A percentile compares a stretch with the other conserved stretches of the same genome.
These are phyloP conservation scores for Ostrea edulis DNA, from an alignment of 1,140 invertebrate genomes.

Conservation along the genomic window DNA sequence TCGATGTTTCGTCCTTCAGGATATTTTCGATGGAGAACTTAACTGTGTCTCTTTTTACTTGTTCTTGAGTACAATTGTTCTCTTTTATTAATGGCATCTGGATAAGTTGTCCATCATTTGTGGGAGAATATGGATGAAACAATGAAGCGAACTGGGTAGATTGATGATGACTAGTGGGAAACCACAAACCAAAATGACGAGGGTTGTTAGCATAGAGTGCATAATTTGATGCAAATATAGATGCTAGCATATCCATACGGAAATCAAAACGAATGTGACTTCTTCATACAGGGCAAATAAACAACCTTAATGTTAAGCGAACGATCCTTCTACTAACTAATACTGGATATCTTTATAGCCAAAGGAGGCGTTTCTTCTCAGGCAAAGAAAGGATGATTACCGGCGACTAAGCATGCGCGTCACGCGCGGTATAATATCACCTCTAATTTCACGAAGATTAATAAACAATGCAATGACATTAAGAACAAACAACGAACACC, in stretches of 20 bases:
- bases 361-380: conserved; percentile 4
- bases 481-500: conserved; percentile 33
- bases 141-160: conserved; percentile 40
- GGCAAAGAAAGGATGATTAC: background rate
- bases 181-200: conserved; percentile 42
- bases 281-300: background rate
- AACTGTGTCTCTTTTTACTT: conserved; percentile 46
- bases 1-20: conserved; percentile 45
- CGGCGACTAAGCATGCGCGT: conserved; percentile 17
- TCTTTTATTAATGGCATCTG: conserved; percentile 4
- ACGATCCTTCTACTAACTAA: background rate
- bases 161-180: conserved; percentile 41
- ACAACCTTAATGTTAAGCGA: background rate
- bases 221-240: conserved; percentile 56
- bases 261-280: background rate
- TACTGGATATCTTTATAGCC: conserved; percentile 13
- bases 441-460: conserved; percentile 40
- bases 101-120: background rate
- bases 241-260: conserved; percentile 57
- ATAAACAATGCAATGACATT: conserved; percentile 42
- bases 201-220: conserved; percentile 52
- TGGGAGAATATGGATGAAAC: conserved; percentile 26
- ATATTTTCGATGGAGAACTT: conserved; percentile 75
- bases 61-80: background rate
- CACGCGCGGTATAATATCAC: background rate